A percentile compares a stretch with the other conserved stretches of the same genome.
phyloP scores from a whole-genome alignment of 2,888 invertebrate species.

The Agrilus biguttatus region DNA sequence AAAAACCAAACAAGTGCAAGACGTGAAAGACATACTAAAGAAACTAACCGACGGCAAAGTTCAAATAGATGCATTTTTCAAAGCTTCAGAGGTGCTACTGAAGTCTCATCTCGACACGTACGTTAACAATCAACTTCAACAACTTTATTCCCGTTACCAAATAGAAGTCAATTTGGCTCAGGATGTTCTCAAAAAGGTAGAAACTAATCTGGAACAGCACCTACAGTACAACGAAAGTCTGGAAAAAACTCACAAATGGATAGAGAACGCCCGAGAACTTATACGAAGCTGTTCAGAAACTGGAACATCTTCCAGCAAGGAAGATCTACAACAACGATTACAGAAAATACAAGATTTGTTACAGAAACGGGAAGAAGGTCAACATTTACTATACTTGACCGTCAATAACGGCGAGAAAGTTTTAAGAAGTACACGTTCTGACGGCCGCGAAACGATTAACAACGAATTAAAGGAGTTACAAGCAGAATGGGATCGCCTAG shows the following conservation, averaged over 20 bases:
- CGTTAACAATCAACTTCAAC: constrained; percentile 73
- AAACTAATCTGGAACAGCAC: constrained; percentile 77
- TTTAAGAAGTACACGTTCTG: constrained; percentile 71
- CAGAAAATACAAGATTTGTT: constrained; percentile 68
- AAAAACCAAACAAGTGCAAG: constrained; percentile 71
- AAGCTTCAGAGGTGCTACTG: constrained; percentile 58
- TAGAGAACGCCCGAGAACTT: constrained; percentile 70
- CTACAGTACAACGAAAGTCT: constrained; percentile 64
- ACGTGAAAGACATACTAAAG: constrained; percentile 62
- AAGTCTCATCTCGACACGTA: constrained; percentile 78
- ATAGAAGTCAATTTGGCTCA: constrained; percentile 77
- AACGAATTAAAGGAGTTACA: constrained; percentile 79
- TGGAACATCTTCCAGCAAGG: constrained; percentile 63
- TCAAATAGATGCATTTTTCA: constrained; percentile 73
- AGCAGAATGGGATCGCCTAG: constrained; percentile 81
- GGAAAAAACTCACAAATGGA: constrained; percentile 68
- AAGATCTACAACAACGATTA: constrained; percentile 66
- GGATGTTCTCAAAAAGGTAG: constrained; percentile 81
- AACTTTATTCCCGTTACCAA: constrained; percentile 78
- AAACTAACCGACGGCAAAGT: constrained; percentile 62
- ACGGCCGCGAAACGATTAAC: constrained; percentile 77
- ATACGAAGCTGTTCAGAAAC: constrained; percentile 70
- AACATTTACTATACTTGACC: constrained; percentile 71
- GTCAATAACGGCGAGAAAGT: constrained; percentile 86
- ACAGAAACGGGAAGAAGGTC: constrained; percentile 72